Evolutionary conservation across 1,140 invertebrate genomes (phyloP).

Genomic region (Zaprionus ornatus): DNA sequence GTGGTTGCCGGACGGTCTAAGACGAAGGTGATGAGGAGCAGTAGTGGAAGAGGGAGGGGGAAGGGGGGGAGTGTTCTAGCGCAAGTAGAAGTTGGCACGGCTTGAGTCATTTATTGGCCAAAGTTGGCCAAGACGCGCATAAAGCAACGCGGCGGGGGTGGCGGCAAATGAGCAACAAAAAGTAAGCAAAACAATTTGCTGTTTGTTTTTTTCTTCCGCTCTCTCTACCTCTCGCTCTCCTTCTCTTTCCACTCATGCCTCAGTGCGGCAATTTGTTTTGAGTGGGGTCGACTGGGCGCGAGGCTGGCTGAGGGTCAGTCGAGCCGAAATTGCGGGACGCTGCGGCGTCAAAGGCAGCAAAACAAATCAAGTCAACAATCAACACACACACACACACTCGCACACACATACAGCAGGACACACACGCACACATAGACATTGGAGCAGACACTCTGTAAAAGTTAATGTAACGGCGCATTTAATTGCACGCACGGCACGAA

Average conservation of each 20-base stretch:
- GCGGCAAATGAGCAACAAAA: constrained; percentile 72
- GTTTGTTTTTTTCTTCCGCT: constrained; percentile 38
- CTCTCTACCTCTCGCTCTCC: neutral
- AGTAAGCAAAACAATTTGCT: constrained; percentile 82
- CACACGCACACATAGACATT: constrained; percentile 49
- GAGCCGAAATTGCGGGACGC: constrained; percentile 14
- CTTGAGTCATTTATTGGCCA: constrained; percentile 75
- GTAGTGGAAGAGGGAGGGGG: neutral
- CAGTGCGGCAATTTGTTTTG: constrained; percentile 80
- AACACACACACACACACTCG: constrained; percentile 48
- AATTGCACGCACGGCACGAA: constrained; percentile 77
- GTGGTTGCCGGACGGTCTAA: constrained; percentile 52
- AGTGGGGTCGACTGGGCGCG: constrained; percentile 66
- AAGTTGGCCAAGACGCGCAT: constrained; percentile 57
- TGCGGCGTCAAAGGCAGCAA: constrained; percentile 71
- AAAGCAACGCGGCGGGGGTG: constrained; percentile 32
- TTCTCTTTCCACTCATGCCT: constrained; percentile 4
- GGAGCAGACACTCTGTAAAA: constrained; percentile 75
- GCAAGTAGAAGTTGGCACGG: constrained; percentile 49
- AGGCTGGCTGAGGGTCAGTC: neutral
- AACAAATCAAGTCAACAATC: constrained; percentile 83
- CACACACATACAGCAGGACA: no score
- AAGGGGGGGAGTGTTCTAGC: constrained; percentile 6
- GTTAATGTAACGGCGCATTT: constrained; percentile 81
- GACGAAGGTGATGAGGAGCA: neutral